Evolutionary conservation across 2,113 vertebrate genomes (phyloP), one percentile per base, ranked within the genome.

Genomic region (Dicentrarchus labrax): DNA sequence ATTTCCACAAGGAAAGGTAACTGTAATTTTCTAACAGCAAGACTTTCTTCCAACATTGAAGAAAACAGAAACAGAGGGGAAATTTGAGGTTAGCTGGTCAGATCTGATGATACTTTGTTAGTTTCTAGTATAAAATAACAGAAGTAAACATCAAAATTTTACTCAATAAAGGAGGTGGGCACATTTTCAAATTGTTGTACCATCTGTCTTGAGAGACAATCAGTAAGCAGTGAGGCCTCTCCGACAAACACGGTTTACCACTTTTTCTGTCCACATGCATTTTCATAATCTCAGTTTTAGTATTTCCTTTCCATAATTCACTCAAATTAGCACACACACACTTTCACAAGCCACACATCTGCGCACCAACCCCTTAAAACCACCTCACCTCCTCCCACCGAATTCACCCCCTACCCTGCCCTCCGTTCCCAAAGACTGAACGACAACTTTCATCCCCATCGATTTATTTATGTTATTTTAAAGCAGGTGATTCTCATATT

Each of bases 211-310:
- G 30, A 30, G 30, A 30, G 30, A 30, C 9, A 2, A 56, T 54
- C 19, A 8, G n/a, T 22, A 54, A n/a, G 22, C 45, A 10, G 15
- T 0, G 0, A 53, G 0, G 24, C 57, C 12, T 66, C 6, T 54
- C 53, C 53, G 72, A 30, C 30, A 30, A 30, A 30, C 30, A 17
- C 19, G 30, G 19, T 39, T 75, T 2, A 22, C 6, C 13, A 15
- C 22, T 43, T 51, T 48, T 50, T 61, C 19, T 21, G 45, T 69
- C 38, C 80, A 82, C 80, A 54, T 82, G 80, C 45, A 82, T 53
- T 69, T 75, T 68, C 54, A 60, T 68, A 45, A 5, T 61, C 39
- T 43, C 43, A 59, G 7, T 50, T 47, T 48, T 5, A 36, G 39
- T 8, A 7, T 4, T 16, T 68, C 54, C 61, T 75, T 59, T 30